phyloP scores from a whole-genome alignment of 2,797 vertebrate genomes.

The Esox masquinongy region DNA sequence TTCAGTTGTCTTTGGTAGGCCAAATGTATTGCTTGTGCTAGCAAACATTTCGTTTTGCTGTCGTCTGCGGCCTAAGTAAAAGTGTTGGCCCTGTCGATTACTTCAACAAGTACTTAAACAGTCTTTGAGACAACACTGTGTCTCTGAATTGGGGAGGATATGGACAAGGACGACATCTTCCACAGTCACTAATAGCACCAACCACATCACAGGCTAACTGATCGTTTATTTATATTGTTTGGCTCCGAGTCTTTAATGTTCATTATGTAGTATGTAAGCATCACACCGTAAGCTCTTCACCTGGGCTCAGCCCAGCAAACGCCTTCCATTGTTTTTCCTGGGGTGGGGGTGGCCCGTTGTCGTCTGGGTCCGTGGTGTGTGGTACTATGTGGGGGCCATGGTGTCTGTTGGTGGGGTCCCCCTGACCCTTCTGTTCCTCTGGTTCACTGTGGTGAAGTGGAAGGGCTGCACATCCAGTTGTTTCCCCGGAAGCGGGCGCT shows the following conservation, averaged over 20 bases:
- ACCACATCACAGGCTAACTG: no score
- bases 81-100: neutral
- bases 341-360: neutral
- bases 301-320: neutral
- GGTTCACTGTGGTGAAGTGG: slow-evolving; percentile 87
- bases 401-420: slow-evolving; percentile 72
- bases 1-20: neutral
- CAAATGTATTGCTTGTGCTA: neutral
- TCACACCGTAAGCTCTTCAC: neutral
- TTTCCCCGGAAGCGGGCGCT: slow-evolving; percentile 81
- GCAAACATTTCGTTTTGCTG: neutral
- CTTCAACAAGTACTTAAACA: neutral
- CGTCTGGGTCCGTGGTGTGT: neutral
- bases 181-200: no score
- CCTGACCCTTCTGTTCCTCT: slow-evolving; percentile 81
- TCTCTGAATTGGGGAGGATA: neutral
- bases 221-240: neutral
- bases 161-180: neutral
- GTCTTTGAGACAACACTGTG: neutral
- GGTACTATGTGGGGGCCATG: neutral
- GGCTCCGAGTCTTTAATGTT: neutral
- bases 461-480: slow-evolving; percentile 81
- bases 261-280: neutral
- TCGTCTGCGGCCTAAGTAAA: neutral
- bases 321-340: neutral